Conservation (phyloP, 2,113 vertebrate genomes). For the Phylloscopus trochiloides region DNA sequence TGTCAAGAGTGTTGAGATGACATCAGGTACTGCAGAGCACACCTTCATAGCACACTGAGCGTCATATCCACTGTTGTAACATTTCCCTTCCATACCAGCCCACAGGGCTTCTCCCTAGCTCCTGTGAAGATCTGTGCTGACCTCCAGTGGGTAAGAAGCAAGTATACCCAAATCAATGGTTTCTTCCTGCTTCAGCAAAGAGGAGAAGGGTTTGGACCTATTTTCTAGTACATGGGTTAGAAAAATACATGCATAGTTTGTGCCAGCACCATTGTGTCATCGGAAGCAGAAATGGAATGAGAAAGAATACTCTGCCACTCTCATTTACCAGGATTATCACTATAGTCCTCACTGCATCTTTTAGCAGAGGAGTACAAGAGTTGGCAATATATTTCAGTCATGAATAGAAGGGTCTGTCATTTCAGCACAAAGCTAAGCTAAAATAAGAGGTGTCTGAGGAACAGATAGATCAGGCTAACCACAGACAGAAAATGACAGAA, state of each 20-base stretch:
- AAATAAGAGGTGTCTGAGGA: neutral
- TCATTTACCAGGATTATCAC: neutral
- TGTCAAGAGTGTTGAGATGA: neutral
- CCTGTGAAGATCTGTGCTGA: slow-evolving; percentile 40
- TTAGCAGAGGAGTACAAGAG: neutral
- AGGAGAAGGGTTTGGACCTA: neutral
- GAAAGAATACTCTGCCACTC: neutral
- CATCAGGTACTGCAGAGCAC: neutral
- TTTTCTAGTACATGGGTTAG: neutral
- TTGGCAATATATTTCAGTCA: neutral
- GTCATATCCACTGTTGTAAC: neutral
- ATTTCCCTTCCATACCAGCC: neutral
- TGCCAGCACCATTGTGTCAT: neutral
- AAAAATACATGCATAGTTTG: neutral
- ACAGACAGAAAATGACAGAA: neutral
- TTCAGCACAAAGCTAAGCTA: neutral
- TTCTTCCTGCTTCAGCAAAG: neutral
- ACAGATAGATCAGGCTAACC: neutral
- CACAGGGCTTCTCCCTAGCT: neutral
- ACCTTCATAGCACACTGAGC: neutral
- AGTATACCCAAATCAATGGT: neutral
- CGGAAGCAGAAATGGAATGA: neutral
- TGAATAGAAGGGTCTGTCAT: neutral
- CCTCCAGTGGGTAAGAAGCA: slow-evolving; percentile 40
- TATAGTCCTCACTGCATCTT: neutral